These are phyloP conservation scores for Tinea trinotella DNA, from an alignment of 2,888 invertebrate species.

Conservation along the genomic window DNA sequence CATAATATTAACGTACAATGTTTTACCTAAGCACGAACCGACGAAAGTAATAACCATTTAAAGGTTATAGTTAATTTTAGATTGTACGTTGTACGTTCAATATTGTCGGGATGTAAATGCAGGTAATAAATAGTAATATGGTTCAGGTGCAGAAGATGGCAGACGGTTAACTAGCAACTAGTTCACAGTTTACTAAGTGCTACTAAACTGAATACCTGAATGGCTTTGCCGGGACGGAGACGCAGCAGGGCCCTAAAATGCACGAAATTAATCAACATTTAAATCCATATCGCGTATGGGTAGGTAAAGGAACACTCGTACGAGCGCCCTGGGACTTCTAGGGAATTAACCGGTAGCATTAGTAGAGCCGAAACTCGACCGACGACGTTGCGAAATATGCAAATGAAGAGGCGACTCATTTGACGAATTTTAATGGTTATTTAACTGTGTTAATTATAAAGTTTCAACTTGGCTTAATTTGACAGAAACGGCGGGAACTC, in stretches of 20 bases:
- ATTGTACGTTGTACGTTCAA: neutral
- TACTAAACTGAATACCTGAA: constrained; percentile 54
- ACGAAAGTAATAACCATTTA: neutral
- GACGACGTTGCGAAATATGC: constrained; percentile 56
- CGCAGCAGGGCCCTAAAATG: constrained; percentile 42
- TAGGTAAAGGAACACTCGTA: constrained; percentile 40
- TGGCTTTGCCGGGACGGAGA: constrained; percentile 34
- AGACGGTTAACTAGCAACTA: constrained; percentile 39
- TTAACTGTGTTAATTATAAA: constrained; percentile 63
- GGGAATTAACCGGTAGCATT: constrained; percentile 51
- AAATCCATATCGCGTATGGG: constrained; percentile 50
- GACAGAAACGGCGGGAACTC: constrained; percentile 17
- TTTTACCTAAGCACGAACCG: neutral
- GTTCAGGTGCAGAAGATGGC: constrained; percentile 16
- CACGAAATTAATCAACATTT: constrained; percentile 65
- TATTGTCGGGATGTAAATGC: neutral
- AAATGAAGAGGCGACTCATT: constrained; percentile 61
- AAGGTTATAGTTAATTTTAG: neutral
- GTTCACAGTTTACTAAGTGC: constrained; percentile 43
- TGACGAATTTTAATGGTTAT: constrained; percentile 65
- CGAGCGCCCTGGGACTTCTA: constrained; percentile 51
- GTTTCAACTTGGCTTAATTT: constrained; percentile 30
- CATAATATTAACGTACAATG: neutral
- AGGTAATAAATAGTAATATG: constrained; percentile 4
- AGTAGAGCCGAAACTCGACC: constrained; percentile 44